These are phyloP conservation scores for Aphidoletes aphidimyza DNA, from an alignment of 2,888 invertebrate species.

Conservation along the genomic window DNA sequence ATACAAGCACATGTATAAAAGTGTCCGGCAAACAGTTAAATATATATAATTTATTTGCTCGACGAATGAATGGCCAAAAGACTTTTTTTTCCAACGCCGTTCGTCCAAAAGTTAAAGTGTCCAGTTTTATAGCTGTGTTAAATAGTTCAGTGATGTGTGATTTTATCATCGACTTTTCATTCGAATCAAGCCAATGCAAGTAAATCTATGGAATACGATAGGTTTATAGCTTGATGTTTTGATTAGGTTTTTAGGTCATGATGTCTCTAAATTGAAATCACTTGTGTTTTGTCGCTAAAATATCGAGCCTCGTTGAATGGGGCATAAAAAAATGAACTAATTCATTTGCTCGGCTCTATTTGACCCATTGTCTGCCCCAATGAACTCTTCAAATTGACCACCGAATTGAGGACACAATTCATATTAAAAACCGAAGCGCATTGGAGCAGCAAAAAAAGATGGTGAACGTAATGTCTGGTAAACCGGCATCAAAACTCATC, in stretches of 20 bases:
- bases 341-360: constrained; percentile 24
- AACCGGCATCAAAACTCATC: constrained; percentile 26
- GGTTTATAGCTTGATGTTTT: too few species aligned
- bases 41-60: constrained; percentile 28
- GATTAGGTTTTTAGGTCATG: too few species aligned
- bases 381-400: background rate
- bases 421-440: too few species aligned
- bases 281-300: background rate
- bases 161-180: background rate
- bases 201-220: too few species aligned
- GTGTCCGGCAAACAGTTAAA: background rate
- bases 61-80: background rate
- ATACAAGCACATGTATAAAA: background rate
- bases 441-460: too few species aligned
- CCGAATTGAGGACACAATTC: background rate
- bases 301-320: background rate
- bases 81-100: too few species aligned
- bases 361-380: background rate
- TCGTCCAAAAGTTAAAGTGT: background rate
- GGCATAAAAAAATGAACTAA: background rate
- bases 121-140: constrained; percentile 42
- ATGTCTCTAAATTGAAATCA: constrained; percentile 33
- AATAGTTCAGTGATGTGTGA: background rate
- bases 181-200: background rate
- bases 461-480: constrained; percentile 11